Percentiles rank a stretch among this genome's conserved stretches.
These are phyloP conservation scores for Sphinx pinastri DNA, from an alignment of 2,888 invertebrate species.

Conservation along the genomic window DNA sequence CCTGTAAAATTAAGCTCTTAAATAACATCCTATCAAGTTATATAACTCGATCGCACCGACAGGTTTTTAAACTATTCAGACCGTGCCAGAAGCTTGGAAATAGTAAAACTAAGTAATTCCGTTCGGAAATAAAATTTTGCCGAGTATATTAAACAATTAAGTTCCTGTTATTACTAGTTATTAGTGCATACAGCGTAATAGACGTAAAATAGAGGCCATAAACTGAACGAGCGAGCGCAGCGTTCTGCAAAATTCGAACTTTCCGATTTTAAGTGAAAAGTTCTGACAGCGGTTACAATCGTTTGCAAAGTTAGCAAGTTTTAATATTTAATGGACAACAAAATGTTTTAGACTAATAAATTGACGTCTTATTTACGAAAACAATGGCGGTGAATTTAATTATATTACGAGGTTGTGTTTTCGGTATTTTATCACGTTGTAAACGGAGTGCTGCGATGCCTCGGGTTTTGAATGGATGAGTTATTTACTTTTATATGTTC, in stretches of 20 bases:
- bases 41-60: no score
- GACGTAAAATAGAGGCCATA: constrained; percentile 2
- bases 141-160: constrained; percentile 1
- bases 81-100: not conserved
- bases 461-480: not conserved
- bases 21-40: no score
- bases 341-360: constrained; percentile 32
- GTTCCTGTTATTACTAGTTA: constrained; percentile 7
- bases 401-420: constrained; percentile 11
- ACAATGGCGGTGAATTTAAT: constrained; percentile 4
- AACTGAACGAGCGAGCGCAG: constrained; percentile 7
- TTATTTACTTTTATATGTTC: not conserved
- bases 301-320: constrained; percentile 49
- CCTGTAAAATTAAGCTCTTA: not conserved
- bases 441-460: not conserved
- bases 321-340: constrained; percentile 46
- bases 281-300: constrained; percentile 55
- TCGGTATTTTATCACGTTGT: constrained; percentile 12
- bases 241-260: constrained; percentile 12
- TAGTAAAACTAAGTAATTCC: not conserved
- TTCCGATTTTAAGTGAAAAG: constrained; percentile 41
- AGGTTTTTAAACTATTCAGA: no score
- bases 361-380: constrained; percentile 25
- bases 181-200: constrained; percentile 20
- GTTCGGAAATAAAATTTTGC: not conserved